A percentile compares a stretch with the other conserved stretches of the same genome.
Conservation (phyloP, 2,113 vertebrate genomes). For the Tapirus terrestris region DNA sequence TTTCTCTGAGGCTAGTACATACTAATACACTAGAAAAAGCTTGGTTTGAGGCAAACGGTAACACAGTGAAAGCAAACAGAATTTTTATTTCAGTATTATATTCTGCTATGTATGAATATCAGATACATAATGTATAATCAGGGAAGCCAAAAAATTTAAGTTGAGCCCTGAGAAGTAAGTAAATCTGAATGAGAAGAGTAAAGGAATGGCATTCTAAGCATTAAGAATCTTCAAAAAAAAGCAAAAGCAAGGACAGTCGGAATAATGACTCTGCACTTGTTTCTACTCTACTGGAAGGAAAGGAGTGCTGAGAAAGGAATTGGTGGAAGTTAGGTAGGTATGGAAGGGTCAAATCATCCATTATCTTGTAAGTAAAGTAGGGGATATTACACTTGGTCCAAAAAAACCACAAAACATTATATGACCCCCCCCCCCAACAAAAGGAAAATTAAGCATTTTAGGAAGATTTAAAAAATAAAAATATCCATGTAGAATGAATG, state of each 20-base stretch:
- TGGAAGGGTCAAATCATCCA: not conserved
- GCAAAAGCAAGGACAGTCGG: not conserved
- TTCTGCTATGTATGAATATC: not conserved
- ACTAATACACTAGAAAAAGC: not conserved
- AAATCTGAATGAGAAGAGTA: not conserved
- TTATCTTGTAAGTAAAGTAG: not conserved
- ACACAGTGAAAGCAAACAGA: not conserved
- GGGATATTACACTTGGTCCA: not conserved
- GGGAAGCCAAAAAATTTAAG: not conserved
- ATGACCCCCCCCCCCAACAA: not conserved
- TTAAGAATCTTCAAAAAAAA: not conserved
- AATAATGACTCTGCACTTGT: not conserved
- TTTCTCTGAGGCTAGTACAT: not conserved
- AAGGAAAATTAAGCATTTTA: not conserved
- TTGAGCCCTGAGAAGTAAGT: not conserved
- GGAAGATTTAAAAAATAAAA: not conserved
- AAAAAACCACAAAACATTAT: not conserved
- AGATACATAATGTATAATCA: not conserved
- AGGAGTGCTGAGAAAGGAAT: not conserved
- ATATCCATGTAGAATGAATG: not conserved
- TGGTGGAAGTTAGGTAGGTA: not conserved
- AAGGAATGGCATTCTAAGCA: not conserved
- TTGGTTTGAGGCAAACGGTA: not conserved
- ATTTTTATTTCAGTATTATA: not conserved
- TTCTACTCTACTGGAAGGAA: not conserved